These are phyloP conservation scores for Conus canariensis DNA, from an alignment of 2,888 invertebrate species.

Conservation along the genomic window DNA sequence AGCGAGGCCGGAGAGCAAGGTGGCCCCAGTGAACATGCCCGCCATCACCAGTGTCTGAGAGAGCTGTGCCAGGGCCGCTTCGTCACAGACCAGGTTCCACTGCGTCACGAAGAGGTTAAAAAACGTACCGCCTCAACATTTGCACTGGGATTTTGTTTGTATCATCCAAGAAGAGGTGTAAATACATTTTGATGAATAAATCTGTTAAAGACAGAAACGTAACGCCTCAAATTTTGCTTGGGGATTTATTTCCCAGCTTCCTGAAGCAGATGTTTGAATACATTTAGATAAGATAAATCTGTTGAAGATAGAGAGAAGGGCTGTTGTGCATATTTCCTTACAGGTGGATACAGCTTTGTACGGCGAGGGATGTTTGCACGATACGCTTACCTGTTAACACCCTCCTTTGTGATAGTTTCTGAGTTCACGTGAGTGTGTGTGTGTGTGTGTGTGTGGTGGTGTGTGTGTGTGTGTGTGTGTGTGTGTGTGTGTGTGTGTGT, in stretches of 20 bases:
- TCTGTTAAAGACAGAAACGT: not conserved
- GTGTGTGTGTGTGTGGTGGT: too few species aligned
- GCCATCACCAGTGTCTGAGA: conserved; percentile 67
- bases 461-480: too few species aligned
- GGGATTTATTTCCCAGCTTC: not conserved
- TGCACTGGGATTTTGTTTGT: not conserved
- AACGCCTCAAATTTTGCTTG: too few species aligned
- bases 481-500: too few species aligned
- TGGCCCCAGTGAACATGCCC: conserved; percentile 69
- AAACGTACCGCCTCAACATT: too few species aligned
- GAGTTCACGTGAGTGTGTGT: too few species aligned
- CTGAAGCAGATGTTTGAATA: not conserved
- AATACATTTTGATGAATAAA: not conserved
- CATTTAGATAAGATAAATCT: not conserved
- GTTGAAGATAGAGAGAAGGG: not conserved
- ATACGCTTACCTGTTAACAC: too few species aligned
- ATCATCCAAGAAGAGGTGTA: not conserved
- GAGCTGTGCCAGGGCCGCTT: conserved; percentile 64
- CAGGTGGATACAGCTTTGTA: too few species aligned
- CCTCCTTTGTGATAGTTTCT: conserved; percentile 15
- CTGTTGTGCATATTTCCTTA: not conserved
- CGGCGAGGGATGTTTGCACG: too few species aligned
- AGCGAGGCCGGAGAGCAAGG: conserved; percentile 64
- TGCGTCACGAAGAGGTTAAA: conserved; percentile 37
- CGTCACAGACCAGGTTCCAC: conserved; percentile 69